Conservation (phyloP, 2,888 invertebrate species). For the Chirona hameri region DNA sequence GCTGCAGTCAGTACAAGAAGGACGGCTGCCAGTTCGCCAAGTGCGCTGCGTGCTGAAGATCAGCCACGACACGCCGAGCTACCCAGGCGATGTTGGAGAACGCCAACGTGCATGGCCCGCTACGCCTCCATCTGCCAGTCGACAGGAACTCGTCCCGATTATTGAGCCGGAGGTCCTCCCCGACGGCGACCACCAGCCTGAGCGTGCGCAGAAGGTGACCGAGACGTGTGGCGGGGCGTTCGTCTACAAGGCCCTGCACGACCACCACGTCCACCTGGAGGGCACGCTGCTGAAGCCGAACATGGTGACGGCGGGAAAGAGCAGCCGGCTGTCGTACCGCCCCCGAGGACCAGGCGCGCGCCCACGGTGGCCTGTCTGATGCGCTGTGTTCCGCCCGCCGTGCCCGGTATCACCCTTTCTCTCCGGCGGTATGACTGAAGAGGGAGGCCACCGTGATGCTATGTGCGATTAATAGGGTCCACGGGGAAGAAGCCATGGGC, state of each 20-base stretch:
- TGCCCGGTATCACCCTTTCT: constrained; percentile 95
- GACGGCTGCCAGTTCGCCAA: constrained; percentile 97
- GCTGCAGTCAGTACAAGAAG: constrained; percentile 96
- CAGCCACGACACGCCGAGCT: constrained; percentile 81
- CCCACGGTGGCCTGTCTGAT: constrained; percentile 93
- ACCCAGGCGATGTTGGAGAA: constrained; percentile 82
- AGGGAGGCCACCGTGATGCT: constrained; percentile 92
- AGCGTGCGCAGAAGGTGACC: constrained; percentile 88
- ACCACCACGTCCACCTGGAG: constrained; percentile 96
- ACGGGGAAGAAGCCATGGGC: constrained; percentile 39
- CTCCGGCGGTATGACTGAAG: constrained; percentile 98
- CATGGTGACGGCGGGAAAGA: constrained; percentile 94
- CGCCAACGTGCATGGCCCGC: constrained; percentile 91
- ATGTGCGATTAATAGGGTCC: constrained; percentile 73
- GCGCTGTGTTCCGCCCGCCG: constrained; percentile 92
- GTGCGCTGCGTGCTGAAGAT: constrained; percentile 72
- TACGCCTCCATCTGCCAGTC: constrained; percentile 95
- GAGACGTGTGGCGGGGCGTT: constrained; percentile 90
- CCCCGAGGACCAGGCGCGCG: constrained; percentile 80
- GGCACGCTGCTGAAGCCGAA: constrained; percentile 98
- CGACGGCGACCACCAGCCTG: constrained; percentile 95
- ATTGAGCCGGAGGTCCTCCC: constrained; percentile 98
- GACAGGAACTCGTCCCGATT: constrained; percentile 94
- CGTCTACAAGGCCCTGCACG: constrained; percentile 91
- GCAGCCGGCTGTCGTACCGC: constrained; percentile 67